Evolutionary conservation across 1,140 invertebrate species (phyloP).

Genomic region (Eurosta solidaginis): DNA sequence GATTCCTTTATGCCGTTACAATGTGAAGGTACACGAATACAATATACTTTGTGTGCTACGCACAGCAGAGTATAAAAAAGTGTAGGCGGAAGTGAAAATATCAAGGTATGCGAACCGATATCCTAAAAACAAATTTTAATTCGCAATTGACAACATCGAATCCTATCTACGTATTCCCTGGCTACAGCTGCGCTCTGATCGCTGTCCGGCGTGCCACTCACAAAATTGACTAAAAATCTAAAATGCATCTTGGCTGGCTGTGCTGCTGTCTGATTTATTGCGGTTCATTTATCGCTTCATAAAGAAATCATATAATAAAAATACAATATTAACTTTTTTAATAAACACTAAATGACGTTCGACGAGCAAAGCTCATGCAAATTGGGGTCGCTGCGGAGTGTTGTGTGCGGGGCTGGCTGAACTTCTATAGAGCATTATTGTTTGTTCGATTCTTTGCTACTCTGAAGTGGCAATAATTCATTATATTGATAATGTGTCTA

Average conservation of each 20-base stretch:
- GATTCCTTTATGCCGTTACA: no score
- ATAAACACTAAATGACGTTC: conserved; percentile 1
- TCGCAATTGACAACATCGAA: not conserved
- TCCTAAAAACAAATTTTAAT: no score
- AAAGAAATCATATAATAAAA: not conserved
- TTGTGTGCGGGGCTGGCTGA: no score
- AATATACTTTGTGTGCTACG: no score
- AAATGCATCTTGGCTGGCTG: not conserved
- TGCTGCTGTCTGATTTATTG: conserved; percentile 8
- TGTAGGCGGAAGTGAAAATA: not conserved
- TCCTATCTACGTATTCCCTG: not conserved
- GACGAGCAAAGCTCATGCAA: not conserved
- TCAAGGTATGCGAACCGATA: no score
- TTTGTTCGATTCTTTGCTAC: conserved; percentile 15
- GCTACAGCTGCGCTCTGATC: not conserved
- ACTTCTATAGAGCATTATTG: conserved; percentile 1
- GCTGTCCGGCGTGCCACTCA: not conserved
- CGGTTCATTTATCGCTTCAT: not conserved
- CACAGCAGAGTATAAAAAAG: not conserved
- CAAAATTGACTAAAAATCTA: conserved; percentile 28
- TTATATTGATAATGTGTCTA: conserved; percentile 25
- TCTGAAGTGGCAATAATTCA: conserved; percentile 24
- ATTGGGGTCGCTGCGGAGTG: not conserved
- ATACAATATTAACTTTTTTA: conserved; percentile 9
- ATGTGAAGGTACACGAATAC: no score